These are phyloP conservation scores for Hanleya hanleyi DNA, from an alignment of 2,888 invertebrate genomes.

Conservation along the genomic window DNA sequence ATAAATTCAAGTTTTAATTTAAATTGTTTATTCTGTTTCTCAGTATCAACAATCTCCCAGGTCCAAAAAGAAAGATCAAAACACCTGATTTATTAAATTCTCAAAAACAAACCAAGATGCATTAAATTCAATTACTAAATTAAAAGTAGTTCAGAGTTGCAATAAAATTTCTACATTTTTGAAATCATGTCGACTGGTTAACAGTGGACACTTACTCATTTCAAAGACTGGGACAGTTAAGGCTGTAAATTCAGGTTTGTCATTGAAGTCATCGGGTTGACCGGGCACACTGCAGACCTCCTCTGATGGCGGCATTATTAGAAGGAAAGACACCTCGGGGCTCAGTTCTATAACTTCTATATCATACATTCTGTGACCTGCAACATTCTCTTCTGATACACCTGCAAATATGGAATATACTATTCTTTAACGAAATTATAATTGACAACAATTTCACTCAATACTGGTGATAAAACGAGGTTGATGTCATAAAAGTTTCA, in stretches of 20 bases:
- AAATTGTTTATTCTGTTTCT: no score
- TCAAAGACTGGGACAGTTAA: conserved; percentile 89
- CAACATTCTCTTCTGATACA: conserved; percentile 61
- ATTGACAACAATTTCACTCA: not conserved
- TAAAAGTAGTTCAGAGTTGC: no score
- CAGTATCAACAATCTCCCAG: no score
- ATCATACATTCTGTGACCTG: conserved; percentile 84
- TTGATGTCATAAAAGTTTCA: no score
- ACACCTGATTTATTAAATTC: no score
- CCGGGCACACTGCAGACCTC: conserved; percentile 88
- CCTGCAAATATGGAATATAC: conserved; percentile 40
- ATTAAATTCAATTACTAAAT: no score
- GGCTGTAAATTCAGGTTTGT: conserved; percentile 87
- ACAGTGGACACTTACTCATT: conserved; percentile 76
- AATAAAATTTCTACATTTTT: no score
- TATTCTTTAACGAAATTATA: not conserved
- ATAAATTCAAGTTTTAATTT: no score
- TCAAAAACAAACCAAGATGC: no score
- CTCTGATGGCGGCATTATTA: conserved; percentile 93
- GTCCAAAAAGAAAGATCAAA: no score
- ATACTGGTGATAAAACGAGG: no score
- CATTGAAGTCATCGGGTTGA: conserved; percentile 87
- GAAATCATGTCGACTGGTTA: no score
- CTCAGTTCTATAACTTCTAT: conserved; percentile 95
- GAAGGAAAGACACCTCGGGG: conserved; percentile 90